Base-by-base conservation (phyloP, 2,888 invertebrate species). In the Plagodis dolabraria region DNA sequence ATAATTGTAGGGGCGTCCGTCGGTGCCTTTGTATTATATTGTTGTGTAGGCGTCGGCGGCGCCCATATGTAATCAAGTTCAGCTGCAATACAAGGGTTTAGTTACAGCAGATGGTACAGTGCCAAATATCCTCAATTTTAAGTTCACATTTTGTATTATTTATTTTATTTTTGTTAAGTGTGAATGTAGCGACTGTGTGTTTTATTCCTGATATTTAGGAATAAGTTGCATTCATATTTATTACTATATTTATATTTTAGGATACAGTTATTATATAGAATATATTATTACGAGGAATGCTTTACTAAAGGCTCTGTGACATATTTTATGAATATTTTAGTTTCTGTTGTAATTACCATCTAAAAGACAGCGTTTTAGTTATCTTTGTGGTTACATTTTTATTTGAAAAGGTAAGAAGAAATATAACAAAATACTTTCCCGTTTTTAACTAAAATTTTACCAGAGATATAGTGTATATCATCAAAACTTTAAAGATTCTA, bases 181-280 rank as follows among this genome's bases (percentile, higher is more conserved):
- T 92, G 92, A 83, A 89, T 93, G 93, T 89, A 87, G 89, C 92
- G 79, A 89, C 92, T 89, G 89, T 76, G 93, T 91, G 93, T 89
- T 82, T 65, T 83, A 88, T 91, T 92, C 92, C 93, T 93, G 93
- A 89, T 92, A 93, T 93, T 93, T 92, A 92, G 93, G 92, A 90
- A 86, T 87, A 79, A 80, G 93, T 90, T 89, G 86, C 93, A 91
- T 92, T 92, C 92, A 92, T 92, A 88, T 92, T 92, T 89, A 86
- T 87, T 85, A 87, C 86, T 83, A 84, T 87, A 88, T 89, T 91
- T 89, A 86, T 89, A 84, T 84, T 86, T 89, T 87, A 90, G 85
- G 84, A 71, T 90, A 88, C 85, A 87, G 76, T 82, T 77, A 81
- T 82, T 83, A 70, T 80, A 84, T 83, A 10, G 40, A 40, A 83